A percentile compares a stretch with the other conserved stretches of the same genome.
Evolutionary conservation across 2,113 vertebrate species (phyloP).

Genomic region (Prionailurus bengalensis): DNA sequence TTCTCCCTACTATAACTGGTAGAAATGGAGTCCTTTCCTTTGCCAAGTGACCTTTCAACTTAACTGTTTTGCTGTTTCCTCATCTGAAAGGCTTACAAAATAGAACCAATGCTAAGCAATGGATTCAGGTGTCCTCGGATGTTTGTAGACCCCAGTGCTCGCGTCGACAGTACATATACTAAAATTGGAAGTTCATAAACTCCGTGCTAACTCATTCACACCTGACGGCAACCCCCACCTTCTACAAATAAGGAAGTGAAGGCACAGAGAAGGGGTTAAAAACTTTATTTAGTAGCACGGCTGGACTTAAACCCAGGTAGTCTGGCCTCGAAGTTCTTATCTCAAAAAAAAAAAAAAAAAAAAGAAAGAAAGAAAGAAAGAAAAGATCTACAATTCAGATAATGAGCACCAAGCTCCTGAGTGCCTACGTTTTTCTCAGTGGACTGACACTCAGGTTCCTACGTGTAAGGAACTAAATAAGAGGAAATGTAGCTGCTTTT

Average conservation of each 20-base stretch:
- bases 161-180: no score
- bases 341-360: background rate
- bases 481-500: background rate
- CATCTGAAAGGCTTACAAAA: background rate
- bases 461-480: background rate
- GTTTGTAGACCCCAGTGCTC: background rate
- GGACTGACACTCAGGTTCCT: background rate
- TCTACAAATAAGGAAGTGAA: background rate
- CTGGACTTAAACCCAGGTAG: background rate
- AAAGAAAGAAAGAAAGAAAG: no score
- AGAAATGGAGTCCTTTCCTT: background rate
- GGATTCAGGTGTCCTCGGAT: no score
- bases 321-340: background rate
- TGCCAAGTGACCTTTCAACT: background rate
- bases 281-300: background rate
- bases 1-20: background rate
- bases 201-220: background rate
- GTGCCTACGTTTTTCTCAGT: rapidly evolving
- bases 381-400: background rate
- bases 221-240: no score
- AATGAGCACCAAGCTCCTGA: no score
- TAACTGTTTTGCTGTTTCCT: rapidly evolving
- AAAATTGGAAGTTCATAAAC: background rate
- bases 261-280: background rate
- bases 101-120: no score